phyloP scores from a whole-genome alignment of 2,797 vertebrate genomes.

The Leontocebus nigricollis region DNA sequence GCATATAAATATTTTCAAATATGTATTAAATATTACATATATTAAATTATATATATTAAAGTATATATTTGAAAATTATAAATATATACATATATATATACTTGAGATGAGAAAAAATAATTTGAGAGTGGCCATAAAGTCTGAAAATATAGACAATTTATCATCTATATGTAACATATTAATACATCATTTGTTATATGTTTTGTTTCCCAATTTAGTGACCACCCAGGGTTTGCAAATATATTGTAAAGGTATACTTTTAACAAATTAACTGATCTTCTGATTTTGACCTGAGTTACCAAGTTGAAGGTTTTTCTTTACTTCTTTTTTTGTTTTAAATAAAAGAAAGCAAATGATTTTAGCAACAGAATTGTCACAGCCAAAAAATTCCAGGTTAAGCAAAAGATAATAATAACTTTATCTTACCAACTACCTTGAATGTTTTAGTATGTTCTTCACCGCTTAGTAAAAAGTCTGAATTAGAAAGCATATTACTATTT shows the following conservation, averaged over 20 bases:
- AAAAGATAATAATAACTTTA: slow-evolving; percentile 16
- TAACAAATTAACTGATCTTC: slow-evolving; percentile 1
- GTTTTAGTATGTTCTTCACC: background rate
- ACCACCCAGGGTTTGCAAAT: background rate
- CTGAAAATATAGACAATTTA: slow-evolving; percentile 11
- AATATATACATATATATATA: background rate
- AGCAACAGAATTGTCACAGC: background rate
- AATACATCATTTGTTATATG: background rate
- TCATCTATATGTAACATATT: background rate
- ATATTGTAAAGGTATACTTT: background rate
- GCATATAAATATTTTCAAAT: slow-evolving; percentile 32
- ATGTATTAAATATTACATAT: slow-evolving; percentile 1
- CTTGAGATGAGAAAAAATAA: slow-evolving; percentile 46
- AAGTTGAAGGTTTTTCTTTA: slow-evolving; percentile 11
- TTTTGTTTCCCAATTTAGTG: background rate
- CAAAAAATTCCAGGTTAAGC: background rate
- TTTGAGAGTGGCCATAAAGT: background rate
- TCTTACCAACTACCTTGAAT: background rate
- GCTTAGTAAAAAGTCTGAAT: background rate
- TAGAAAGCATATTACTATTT: background rate
- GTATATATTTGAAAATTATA: background rate
- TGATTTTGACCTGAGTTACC: background rate
- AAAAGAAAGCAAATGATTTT: background rate
- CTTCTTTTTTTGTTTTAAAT: background rate
- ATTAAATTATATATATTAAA: background rate